These are phyloP conservation scores for Leptoteleia sp. DNA, from an alignment of 1,140 invertebrate species.

Conservation along the genomic window DNA sequence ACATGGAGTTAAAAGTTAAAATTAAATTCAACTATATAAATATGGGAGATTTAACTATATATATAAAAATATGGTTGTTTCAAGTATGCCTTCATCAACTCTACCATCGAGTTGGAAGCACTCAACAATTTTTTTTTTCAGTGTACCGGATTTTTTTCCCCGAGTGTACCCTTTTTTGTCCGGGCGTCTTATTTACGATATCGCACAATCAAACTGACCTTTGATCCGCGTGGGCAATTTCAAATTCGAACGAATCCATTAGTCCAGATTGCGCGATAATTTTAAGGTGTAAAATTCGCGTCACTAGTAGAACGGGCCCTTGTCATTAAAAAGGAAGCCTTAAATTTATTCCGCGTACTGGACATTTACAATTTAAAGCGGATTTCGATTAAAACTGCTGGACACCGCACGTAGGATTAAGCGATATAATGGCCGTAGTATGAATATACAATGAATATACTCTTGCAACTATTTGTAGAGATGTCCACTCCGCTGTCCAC, in stretches of 20 bases:
- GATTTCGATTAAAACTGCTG: slow-evolving; percentile 67
- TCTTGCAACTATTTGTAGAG: slow-evolving; percentile 35
- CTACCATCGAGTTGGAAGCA: no score
- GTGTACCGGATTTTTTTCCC: no score
- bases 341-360: slow-evolving; percentile 55
- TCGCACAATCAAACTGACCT: slow-evolving; percentile 12
- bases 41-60: no score
- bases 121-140: no score
- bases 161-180: no score
- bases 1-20: no score
- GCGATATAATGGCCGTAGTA: slow-evolving; percentile 45
- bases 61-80: no score
- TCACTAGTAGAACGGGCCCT: slow-evolving; percentile 26
- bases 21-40: no score
- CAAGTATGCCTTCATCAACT: no score
- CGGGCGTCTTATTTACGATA: slow-evolving; percentile 31
- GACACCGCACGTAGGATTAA: slow-evolving; percentile 59
- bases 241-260: slow-evolving; percentile 56
- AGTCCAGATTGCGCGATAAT: slow-evolving; percentile 40
- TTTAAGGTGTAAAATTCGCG: slow-evolving; percentile 53
- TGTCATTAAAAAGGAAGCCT: slow-evolving; percentile 51
- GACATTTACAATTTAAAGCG: slow-evolving; percentile 68
- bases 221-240: slow-evolving; percentile 38
- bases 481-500: slow-evolving; percentile 3
- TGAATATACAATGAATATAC: slow-evolving; percentile 53